Conservation (phyloP, 2,888 invertebrate genomes). For the Chrysodeixis includens region DNA sequence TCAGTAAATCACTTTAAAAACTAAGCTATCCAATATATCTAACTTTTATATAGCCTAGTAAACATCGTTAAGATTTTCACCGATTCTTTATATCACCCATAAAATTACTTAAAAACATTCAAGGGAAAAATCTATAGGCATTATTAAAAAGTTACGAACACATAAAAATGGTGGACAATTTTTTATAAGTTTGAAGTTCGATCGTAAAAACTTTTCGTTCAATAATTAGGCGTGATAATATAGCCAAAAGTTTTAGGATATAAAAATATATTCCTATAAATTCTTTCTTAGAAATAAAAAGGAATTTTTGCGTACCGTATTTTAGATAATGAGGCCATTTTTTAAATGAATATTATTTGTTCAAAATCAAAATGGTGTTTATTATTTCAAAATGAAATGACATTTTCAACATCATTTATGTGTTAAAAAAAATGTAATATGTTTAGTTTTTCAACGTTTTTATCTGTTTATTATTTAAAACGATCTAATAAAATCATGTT, state of each 20-base stretch:
- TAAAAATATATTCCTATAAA: conserved; percentile 38
- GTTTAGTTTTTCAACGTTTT: too few relatives aligned
- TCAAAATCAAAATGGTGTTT: not conserved
- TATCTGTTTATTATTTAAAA: too few relatives aligned
- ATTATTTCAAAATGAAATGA: too few relatives aligned
- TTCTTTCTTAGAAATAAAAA: conserved; percentile 10
- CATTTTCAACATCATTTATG: too few relatives aligned
- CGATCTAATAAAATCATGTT: too few relatives aligned
- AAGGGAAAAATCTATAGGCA: conserved; percentile 29
- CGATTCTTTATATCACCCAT: conserved; percentile 13
- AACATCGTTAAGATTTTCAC: not conserved
- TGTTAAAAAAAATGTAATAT: too few relatives aligned
- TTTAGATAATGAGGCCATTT: not conserved
- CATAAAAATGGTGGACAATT: conserved; percentile 46
- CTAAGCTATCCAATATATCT: too few relatives aligned
- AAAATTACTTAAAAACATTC: conserved; percentile 42
- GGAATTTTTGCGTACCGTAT: conserved; percentile 11
- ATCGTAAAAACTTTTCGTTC: conserved; percentile 45
- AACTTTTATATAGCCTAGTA: not conserved
- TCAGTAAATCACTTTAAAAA: too few relatives aligned
- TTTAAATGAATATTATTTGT: not conserved
- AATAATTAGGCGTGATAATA: conserved; percentile 56
- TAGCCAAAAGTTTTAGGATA: conserved; percentile 40
- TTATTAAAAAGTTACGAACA: conserved; percentile 56
- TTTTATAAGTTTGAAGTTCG: conserved; percentile 40